Base-by-base conservation (phyloP, 35 echinoderm and acorn worm species). In the Nesometra sesokonis region DNA sequence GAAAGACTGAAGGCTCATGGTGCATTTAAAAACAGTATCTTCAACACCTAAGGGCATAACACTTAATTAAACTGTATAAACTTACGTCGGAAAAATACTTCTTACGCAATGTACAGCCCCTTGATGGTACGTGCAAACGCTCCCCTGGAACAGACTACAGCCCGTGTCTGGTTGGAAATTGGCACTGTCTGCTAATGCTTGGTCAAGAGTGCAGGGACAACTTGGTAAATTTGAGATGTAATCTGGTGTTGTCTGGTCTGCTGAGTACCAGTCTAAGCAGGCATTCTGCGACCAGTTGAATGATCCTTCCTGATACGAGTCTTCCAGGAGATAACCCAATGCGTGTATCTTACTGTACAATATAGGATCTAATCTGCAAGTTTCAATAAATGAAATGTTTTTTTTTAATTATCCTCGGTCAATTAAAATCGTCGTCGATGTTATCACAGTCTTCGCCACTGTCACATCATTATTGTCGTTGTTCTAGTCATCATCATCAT, bases 311-410 rank as follows among this genome's bases (percentile, higher is more conserved):
- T 93, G 91, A 34, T 89, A 93, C 13, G 29, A 78, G 32, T 85
- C 43, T 31, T 93, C 84, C 36, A 93, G 39, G 0, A 93, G 37
- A 36, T 93, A 93, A 0, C 91, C 91, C 23, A 93, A 35, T 17
- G 87, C 27, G 46, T 93, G 91, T 11, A 89, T 93, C 32, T 89
- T 87, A 82, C 91, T 93, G 82, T 88, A 93, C 5, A 93, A 52
- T 67, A 67, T 67, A 67, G 52, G 52, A 67, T 67, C 52, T 27
- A 19, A 67, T 27, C 52, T 67, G 52, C 9, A 67, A 27, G n/a
- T n/a, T n/a, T n/a, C n/a, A n/a, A n/a, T n/a, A n/a, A n/a, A n/a
- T n/a, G n/a, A n/a, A n/a, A n/a, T n/a, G n/a, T n/a, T n/a, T n/a
- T n/a, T n/a, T n/a, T n/a, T n/a, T n/a, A n/a, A n/a, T n/a, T n/a